phyloP scores from a whole-genome alignment of 2,888 invertebrate species.

The Alcis repandata region DNA sequence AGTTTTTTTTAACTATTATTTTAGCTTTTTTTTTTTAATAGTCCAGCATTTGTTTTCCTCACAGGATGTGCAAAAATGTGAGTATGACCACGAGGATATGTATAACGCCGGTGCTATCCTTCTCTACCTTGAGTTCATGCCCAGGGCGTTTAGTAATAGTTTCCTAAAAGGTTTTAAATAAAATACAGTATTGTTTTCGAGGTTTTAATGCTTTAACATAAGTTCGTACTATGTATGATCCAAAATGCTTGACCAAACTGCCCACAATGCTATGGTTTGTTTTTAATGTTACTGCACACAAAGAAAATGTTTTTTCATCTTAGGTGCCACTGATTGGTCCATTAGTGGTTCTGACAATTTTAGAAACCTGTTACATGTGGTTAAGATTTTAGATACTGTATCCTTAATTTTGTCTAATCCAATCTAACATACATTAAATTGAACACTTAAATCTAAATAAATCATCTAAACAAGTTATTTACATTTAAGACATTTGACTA shows the following conservation, averaged over 20 bases:
- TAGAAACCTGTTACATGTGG: slow-evolving; percentile 67
- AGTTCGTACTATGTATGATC: slow-evolving; percentile 81
- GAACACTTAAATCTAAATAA: slow-evolving; percentile 85
- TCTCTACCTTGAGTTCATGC: too few relatives aligned
- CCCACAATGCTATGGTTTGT: slow-evolving; percentile 69
- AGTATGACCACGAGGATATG: too few relatives aligned
- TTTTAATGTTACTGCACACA: slow-evolving; percentile 61
- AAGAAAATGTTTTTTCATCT: slow-evolving; percentile 52
- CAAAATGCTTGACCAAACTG: slow-evolving; percentile 81
- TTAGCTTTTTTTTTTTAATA: too few relatives aligned
- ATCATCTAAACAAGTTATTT: slow-evolving; percentile 84
- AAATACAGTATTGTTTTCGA: slow-evolving; percentile 71
- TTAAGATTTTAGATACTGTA: slow-evolving; percentile 62
- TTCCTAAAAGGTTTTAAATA: slow-evolving; percentile 52
- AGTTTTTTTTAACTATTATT: too few relatives aligned
- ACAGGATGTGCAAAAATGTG: too few relatives aligned
- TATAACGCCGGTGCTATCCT: too few relatives aligned
- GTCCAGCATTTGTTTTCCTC: too few relatives aligned
- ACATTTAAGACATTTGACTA: slow-evolving; percentile 83
- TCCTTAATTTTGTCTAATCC: slow-evolving; percentile 69
- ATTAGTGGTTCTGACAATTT: slow-evolving; percentile 69
- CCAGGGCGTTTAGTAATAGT: too few relatives aligned
- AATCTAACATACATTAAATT: slow-evolving; percentile 82
- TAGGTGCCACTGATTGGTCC: slow-evolving; percentile 78
- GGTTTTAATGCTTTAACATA: slow-evolving; percentile 83